phyloP scores from a whole-genome alignment of 2,113 vertebrate genomes.

The Corythoichthys haematopterus region DNA sequence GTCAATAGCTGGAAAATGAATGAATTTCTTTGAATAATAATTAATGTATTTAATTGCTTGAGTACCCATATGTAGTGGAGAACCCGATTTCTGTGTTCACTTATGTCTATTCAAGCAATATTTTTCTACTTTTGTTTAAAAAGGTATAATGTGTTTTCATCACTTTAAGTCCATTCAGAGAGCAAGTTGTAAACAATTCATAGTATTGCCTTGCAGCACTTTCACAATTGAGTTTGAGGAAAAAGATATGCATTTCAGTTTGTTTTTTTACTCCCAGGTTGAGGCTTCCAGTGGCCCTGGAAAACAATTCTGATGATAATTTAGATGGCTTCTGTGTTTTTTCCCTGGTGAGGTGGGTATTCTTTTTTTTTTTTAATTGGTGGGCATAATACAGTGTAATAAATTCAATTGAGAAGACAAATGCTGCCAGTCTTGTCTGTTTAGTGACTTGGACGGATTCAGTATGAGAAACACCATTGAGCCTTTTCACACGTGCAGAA shows the following conservation, averaged over 20 bases:
- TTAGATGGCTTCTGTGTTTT: neutral
- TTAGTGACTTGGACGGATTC: neutral
- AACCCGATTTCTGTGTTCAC: constrained; percentile 25
- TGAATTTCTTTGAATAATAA: constrained; percentile 44
- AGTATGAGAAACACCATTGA: neutral
- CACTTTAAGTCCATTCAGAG: neutral
- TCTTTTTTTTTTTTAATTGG: too few relatives aligned
- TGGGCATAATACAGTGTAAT: neutral
- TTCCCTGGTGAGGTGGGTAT: too few relatives aligned
- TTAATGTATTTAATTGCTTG: neutral
- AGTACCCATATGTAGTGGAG: constrained; percentile 2
- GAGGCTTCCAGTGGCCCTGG: neutral
- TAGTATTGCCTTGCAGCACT: neutral
- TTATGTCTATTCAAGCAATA: constrained; percentile 1
- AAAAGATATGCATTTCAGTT: neutral
- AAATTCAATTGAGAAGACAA: neutral
- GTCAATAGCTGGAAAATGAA: constrained; percentile 47
- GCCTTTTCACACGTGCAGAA: too few relatives aligned
- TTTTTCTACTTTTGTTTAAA: neutral
- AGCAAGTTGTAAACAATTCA: neutral
- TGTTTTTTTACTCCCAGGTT: neutral
- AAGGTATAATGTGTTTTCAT: neutral
- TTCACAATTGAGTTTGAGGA: neutral
- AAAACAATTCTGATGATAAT: neutral
- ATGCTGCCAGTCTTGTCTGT: neutral